Base-by-base conservation (phyloP, 2,113 vertebrate genomes). In the Nanorana parkeri region DNA sequence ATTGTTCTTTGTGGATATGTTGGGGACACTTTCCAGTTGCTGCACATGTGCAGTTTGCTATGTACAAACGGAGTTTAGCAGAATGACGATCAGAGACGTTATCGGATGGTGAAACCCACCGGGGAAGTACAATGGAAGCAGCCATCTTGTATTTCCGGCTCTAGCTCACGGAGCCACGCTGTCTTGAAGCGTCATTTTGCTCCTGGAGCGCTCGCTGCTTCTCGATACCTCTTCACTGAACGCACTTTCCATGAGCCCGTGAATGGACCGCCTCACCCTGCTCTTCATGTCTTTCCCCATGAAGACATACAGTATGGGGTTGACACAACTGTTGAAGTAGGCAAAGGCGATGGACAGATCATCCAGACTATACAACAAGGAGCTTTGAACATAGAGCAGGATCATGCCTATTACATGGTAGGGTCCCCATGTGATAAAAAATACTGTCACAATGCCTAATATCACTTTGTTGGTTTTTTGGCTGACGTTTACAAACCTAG, bases 401-500 rank as follows among this genome's bases (percentile, higher is more conserved):
- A 94, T 77, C 36, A 93, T 84, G 5, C 88, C 94, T 8, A 92
- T 16, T 1, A 90, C 0, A 0, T 95, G 95, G 81, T 94, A 96
- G 0, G 95, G 95, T 55, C 91, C 68, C 95, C 95, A 96, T 78
- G 92, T 96, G 68, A 93, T 8, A 36, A 92, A 92, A 85, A 96
- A 96, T 0, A 91, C 84, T 0, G 83, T n/a, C 1, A 96, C 84
- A 15, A 95, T 83, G 0, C 84, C 78, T 13, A 86, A 0, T 5
- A 92, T 68, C 20, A 94, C 89, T 67, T 36, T 84, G 23, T 91
- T 76, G 7, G 90, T 90, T 74, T 88, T 94, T 55, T 16, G 68
- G 7, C 20, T 68, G 4, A 89, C 80, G 26, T 83, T 93, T 13
- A 60, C 58, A 13, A 91, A 89, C 11, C 64, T 85, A 2, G 84